These are phyloP conservation scores for Schlechtendalia chinensis DNA, from an alignment of 1,140 invertebrate species.

Conservation along the genomic window DNA sequence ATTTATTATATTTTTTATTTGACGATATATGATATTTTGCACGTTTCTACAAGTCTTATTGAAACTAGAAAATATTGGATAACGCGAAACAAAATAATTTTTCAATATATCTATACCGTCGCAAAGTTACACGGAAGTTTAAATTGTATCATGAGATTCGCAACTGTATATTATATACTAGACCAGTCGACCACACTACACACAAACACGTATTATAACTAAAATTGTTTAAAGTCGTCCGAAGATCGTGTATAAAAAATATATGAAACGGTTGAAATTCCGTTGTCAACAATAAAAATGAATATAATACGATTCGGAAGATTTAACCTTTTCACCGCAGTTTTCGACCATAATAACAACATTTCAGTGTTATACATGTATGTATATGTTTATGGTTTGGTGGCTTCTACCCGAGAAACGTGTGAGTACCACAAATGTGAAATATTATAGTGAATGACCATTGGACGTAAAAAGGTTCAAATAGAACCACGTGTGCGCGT, in stretches of 20 bases:
- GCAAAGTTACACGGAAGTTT: background rate
- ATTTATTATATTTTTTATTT: too few species aligned
- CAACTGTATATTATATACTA: background rate
- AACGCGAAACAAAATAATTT: too few species aligned
- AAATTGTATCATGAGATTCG: background rate
- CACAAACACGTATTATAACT: too few species aligned
- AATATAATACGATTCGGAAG: background rate
- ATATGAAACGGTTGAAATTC: background rate
- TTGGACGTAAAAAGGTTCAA: slow-evolving; percentile 21
- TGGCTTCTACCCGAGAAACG: slow-evolving; percentile 11
- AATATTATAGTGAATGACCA: background rate
- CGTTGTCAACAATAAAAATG: slow-evolving; percentile 16
- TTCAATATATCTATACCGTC: too few species aligned
- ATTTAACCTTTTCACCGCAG: slow-evolving; percentile 14
- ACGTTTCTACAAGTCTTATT: too few species aligned
- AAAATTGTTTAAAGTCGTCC: background rate
- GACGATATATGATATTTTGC: too few species aligned
- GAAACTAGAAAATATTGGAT: too few species aligned
- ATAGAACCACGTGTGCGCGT: background rate
- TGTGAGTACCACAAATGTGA: slow-evolving; percentile 2
- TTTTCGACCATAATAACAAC: slow-evolving; percentile 17
- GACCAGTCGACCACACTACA: too few species aligned
- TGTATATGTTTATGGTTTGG: background rate
- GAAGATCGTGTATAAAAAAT: background rate
- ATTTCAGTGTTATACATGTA: too few species aligned